Evolutionary conservation across 2,797 vertebrate species (phyloP), one percentile per base, ranked within the genome.

Genomic region (Microchirus variegatus): DNA sequence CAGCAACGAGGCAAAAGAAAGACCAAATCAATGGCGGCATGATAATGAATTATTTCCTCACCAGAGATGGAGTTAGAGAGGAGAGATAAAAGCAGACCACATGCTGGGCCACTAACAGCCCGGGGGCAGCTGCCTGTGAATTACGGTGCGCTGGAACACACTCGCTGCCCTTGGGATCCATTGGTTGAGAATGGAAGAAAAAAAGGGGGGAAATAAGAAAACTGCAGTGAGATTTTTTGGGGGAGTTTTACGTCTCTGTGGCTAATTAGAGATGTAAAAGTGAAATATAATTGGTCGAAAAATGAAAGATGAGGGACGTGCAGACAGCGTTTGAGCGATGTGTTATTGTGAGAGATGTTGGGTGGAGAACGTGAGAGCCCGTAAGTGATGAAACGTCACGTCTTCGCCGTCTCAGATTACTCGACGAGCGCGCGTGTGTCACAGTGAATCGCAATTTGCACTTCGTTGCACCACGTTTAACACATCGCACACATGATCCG

Each of bases 11-110:
- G 46, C 50, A 61, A 63, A 62, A 78, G 73, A 73, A 72, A 80
- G 74, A 77, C 57, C 75, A 75, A 87, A 83, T 86, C 83, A 83
- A 75, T 80, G 78, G 57, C 87, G 75, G 82, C 75, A 79, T 75
- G 82, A 85, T 83, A 89, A 89, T 89, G 67, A 89, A 88, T 86
- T 75, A 86, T 87, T 82, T 88, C 84, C 84, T 85, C 12, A 22
- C 74, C 63, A 66, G 77, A 77, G 78, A 79, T 66, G 63, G 75
- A 80, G 81, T 84, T 81, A 73, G 76, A 81, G 72, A 62, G 85
- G 72, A 63, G 74, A 89, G 88, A 90, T 90, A 88, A 89, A 90
- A 90, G 87, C 74, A 78, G 87, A 89, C 87, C 84, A 80, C 89
- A 90, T 89, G 87, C 87, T 83, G 89, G 0, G 83, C 55, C 47